Base-by-base conservation (phyloP, 2,797 vertebrate species). In the Strix occidentalis region DNA sequence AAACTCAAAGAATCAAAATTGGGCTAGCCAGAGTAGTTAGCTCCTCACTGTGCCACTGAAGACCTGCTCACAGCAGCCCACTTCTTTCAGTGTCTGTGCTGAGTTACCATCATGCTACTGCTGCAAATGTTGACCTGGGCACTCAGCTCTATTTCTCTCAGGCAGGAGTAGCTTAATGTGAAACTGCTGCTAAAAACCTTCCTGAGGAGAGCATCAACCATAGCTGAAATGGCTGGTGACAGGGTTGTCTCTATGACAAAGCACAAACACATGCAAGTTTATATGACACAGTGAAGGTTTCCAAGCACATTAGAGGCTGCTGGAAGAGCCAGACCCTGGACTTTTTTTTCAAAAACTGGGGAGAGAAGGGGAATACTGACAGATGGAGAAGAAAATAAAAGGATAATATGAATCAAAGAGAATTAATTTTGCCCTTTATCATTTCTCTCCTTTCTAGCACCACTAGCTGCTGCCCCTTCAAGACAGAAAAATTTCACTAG, bases 371-470 rank as follows among this genome's bases (percentile, higher is more conserved):
- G 37, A 76, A 56, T 66, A 51, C 25, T 66, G 68, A 26, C 19
- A 94, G 75, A 82, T 48, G 37, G 57, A 78, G 46, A 89, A 78
- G 46, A 70, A 92, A 88, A 65, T 77, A 56, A 80, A 93, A 72
- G 11, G 31, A n/a, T 31, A n/a, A 71, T 60, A 75, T 50, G 61
- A 94, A 82, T 29, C 17, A 88, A 89, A 82, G n/a, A 53, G 75
- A 79, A 79, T 60, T 92, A 87, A 70, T 87, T 87, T 91, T 80
- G 8, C 26, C 19, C 31, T 84, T 74, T 56, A 58, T 72, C 12
- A 37, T 71, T 93, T 87, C 18, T 57, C 33, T 77, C 45, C 20
- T 84, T 77, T 65, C 46, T 31, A 85, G 17, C 45, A 85, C 28
- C 26, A 19, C 29, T 72, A 83, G 29, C 20, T 71, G 33, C 58